Percentiles rank a stretch among this genome's conserved stretches.
phyloP scores from a whole-genome alignment of 53 echinoderm and acorn worm genomes.

The Mesocentrotus franciscanus region DNA sequence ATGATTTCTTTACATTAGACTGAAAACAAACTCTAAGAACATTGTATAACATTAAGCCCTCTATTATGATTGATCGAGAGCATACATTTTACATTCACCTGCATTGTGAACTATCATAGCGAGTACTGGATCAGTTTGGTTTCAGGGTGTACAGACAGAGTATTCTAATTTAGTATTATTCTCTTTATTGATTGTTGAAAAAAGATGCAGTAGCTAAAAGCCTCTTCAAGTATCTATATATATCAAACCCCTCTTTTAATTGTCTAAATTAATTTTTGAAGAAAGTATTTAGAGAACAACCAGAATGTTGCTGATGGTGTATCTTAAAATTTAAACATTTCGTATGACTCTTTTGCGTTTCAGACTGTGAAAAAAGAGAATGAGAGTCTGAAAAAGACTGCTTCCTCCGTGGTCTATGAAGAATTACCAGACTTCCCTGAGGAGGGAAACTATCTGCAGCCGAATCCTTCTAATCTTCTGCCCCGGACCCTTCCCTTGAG shows the following conservation, averaged over 20 bases:
- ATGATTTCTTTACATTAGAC: too few species aligned
- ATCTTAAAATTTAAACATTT: background rate
- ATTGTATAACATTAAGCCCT: too few species aligned
- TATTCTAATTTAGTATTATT: too few species aligned
- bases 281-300: background rate
- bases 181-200: too few species aligned
- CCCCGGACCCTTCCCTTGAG: background rate
- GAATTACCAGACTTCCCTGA: background rate
- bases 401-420: background rate
- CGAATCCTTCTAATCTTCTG: background rate
- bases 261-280: background rate
- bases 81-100: too few species aligned
- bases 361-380: constrained; percentile 22
- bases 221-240: background rate
- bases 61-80: too few species aligned
- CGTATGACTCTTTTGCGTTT: background rate
- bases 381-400: background rate
- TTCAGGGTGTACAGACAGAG: too few species aligned
- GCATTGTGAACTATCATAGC: too few species aligned
- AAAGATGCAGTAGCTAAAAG: background rate
- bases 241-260: background rate
- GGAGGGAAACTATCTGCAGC: background rate
- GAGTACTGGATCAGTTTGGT: too few species aligned
- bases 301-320: background rate
- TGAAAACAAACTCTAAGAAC: too few species aligned